phyloP scores from a whole-genome alignment of 2,797 vertebrate genomes.

The Denticeps clupeoides region DNA sequence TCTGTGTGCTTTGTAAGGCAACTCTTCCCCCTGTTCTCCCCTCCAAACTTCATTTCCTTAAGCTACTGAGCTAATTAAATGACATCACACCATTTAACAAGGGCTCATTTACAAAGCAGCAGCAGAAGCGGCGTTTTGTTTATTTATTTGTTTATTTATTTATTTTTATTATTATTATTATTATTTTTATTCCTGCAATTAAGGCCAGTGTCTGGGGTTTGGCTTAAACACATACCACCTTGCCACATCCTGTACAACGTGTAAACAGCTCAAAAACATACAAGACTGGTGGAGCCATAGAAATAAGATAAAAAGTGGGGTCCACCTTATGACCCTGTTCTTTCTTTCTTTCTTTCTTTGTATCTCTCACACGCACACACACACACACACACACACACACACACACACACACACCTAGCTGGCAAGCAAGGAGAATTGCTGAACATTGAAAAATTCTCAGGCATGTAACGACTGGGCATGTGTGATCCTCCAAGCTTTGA shows the following conservation, averaged over 20 bases:
- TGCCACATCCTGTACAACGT: constrained; percentile 15
- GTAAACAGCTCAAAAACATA: background rate
- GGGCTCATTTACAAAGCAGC: constrained; percentile 41
- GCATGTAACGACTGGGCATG: constrained; percentile 11
- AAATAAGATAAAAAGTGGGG: no score
- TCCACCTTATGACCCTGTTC: no score
- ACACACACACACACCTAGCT: constrained; percentile 4
- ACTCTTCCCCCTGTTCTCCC: constrained; percentile 21
- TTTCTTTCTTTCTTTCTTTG: background rate
- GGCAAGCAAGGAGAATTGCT: constrained; percentile 20
- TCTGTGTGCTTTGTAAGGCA: no score
- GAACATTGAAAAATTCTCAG: constrained; percentile 21
- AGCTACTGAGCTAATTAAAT: constrained; percentile 51
- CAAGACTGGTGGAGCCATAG: no score
- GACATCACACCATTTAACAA: constrained; percentile 40
- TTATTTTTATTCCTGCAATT: constrained; percentile 57
- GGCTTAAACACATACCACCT: constrained; percentile 15
- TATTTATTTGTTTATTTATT: no score
- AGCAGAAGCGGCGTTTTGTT: constrained; percentile 36
- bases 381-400: background rate
- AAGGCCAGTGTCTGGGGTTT: constrained; percentile 16
- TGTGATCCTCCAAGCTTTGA: constrained; percentile 10
- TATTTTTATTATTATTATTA: no score
- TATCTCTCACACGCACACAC: constrained; percentile 3
- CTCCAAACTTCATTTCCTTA: constrained; percentile 31